These are phyloP conservation scores for Myrmophylax atrothorax DNA, from an alignment of 2,113 vertebrate species.

Conservation along the genomic window DNA sequence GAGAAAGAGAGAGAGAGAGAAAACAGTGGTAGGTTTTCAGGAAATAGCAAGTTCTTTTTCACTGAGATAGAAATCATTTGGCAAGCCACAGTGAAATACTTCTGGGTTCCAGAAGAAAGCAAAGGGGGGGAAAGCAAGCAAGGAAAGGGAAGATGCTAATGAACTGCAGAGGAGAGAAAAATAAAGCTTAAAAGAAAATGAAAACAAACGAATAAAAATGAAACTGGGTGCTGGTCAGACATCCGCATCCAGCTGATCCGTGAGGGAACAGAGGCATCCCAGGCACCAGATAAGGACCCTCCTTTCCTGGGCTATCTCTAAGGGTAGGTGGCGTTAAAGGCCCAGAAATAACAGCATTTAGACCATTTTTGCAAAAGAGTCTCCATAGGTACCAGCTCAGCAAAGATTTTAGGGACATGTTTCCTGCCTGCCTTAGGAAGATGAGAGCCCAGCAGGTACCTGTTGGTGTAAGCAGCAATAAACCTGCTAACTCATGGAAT, in stretches of 20 bases:
- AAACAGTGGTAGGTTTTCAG: constrained; percentile 72
- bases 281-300: background rate
- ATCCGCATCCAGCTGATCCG: background rate
- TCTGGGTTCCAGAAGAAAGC: constrained; percentile 74
- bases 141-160: constrained; percentile 71
- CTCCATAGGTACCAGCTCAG: background rate
- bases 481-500: background rate
- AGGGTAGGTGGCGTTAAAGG: constrained; percentile 3
- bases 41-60: constrained; percentile 86
- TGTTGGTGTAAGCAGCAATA: accelerated
- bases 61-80: constrained; percentile 84
- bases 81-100: constrained; percentile 78
- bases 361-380: background rate
- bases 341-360: background rate
- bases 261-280: background rate
- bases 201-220: constrained; percentile 13
- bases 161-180: constrained; percentile 68
- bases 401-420: accelerated
- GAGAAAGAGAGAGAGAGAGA: constrained; percentile 16
- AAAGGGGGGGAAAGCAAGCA: background rate
- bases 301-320: background rate
- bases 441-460: background rate
- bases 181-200: constrained; percentile 31
- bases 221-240: constrained; percentile 36
- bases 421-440: background rate